Base-by-base conservation (phyloP, 2,888 invertebrate species). In the Stomorhina lunata region DNA sequence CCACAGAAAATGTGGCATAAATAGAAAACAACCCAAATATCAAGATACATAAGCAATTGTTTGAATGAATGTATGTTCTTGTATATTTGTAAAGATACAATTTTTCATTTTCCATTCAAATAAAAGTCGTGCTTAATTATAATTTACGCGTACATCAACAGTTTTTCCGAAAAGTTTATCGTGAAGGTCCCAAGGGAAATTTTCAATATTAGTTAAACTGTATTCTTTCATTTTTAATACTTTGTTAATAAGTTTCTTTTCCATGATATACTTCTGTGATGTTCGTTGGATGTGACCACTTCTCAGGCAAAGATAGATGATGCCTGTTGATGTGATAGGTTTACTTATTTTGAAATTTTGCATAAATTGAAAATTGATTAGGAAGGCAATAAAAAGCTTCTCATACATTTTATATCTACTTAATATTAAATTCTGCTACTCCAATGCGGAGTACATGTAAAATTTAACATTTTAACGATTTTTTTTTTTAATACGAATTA, bases 81-180 rank as follows among this genome's bases (percentile, higher is more conserved):
- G 15, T 32, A 20, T 63, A 71, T n/a, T n/a, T n/a, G n/a, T n/a
- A n/a, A n/a, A n/a, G n/a, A n/a, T n/a, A n/a, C n/a, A 65, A 17
- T 48, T 15, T 43, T 63, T 27, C n/a, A 32, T 66, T 66, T n/a
- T 40, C 15, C 15, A 17, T 61, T 76, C 9, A 48, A 61, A 48
- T 4, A 50, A n/a, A 61, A 71, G 9, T 69, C 75, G 63, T 75
- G 63, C 53, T 45, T 75, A 80, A 80, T 80, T 75, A 75, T 69
- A 63, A 68, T 57, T 55, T 37, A 48, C 65, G 53, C 78, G 45
- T 55, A 71, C 53, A 57, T 69, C 61, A 63, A 75, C 69, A 53
- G 25, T 75, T 72, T 73, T 55, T 15, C 34, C 34, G n/a, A n/a
- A 29, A 75, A 75, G 53, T 69, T 80, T 63, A 78, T 71, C 37